phyloP scores from a whole-genome alignment of 2,888 invertebrate genomes.

The Griposia aprilina region DNA sequence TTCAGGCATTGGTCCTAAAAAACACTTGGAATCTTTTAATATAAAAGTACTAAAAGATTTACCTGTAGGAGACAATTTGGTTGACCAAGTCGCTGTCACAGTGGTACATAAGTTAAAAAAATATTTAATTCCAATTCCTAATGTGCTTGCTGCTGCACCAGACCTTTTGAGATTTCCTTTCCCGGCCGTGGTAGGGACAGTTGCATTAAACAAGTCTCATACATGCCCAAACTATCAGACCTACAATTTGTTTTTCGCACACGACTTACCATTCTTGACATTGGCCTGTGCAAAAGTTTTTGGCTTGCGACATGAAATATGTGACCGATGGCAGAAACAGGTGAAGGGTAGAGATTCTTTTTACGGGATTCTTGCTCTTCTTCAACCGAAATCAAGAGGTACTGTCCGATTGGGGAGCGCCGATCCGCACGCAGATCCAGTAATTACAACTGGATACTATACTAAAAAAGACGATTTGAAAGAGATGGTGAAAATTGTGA shows the following conservation, averaged over 20 bases:
- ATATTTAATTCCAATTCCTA: constrained; percentile 13
- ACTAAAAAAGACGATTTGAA: constrained; percentile 47
- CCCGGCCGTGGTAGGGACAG: constrained; percentile 56
- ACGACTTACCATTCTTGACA: constrained; percentile 60
- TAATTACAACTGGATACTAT: constrained; percentile 55
- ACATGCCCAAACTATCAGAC: constrained; percentile 53
- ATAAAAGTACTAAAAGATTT: constrained; percentile 39
- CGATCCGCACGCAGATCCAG: constrained; percentile 65
- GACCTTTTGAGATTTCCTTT: constrained; percentile 54
- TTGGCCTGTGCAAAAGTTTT: constrained; percentile 46
- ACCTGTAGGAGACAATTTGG: constrained; percentile 53
- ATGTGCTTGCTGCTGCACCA: background rate
- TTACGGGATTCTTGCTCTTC: constrained; percentile 45
- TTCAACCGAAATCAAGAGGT: constrained; percentile 81
- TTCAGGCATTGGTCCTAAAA: constrained; percentile 57
- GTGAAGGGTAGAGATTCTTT: constrained; percentile 52
- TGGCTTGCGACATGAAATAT: constrained; percentile 51
- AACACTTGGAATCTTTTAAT: constrained; percentile 38
- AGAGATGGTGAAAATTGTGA: constrained; percentile 49
- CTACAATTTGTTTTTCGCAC: constrained; percentile 48
- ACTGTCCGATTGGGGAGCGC: constrained; percentile 63
- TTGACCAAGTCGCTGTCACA: constrained; percentile 33
- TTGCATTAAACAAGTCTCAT: constrained; percentile 46
- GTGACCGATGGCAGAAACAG: constrained; percentile 46
- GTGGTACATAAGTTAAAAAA: constrained; percentile 39